Evolutionary conservation across 2,797 vertebrate genomes (phyloP), one percentile per base, ranked within the genome.

Genomic region (Tokudaia muenninki): DNA sequence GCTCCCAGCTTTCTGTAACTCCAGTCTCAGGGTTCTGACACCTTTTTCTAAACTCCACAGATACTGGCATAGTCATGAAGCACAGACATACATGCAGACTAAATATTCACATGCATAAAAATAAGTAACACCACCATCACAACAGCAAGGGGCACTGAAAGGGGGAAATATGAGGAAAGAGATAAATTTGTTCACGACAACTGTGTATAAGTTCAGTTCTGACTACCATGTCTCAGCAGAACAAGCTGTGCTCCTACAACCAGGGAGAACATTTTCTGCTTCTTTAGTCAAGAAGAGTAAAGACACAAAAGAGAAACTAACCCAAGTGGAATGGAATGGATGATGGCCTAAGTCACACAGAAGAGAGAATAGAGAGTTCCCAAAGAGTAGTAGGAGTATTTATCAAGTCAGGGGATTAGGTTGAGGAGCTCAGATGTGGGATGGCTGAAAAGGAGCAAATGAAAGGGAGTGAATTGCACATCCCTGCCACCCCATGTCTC

Each of bases 281-380:
- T 95, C 63, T 93, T 83, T 63, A 57, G 31, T 94, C 78, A 57
- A 37, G 65, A 87, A 87, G 63, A 91, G 90, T 52, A 94, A 65
- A 82, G 75, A 61, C 0, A 0, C 29, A 41, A 37, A 87, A 83
- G 95, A 83, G 88, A 77, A 96, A 97, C 65, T 59, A 91, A 92
- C 29, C 19, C 34, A 96, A 81, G 79, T 81, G 13, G 34, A 61
- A 17, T 79, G 52, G 31, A 72, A 21, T 59, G 90, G 90, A 29
- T 82, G 90, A 80, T 37, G 65, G n/a, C 84, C 19, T 47, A 86
- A 47, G 77, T 93, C 78, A 92, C 10, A 14, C n/a, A n/a, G 34
- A 47, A 31, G 24, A 31, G 63, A 86, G 47, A 24, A 55, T 29
- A 47, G 82, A 92, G 67, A 72, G 77, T 55, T 52, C 94, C 90